phyloP scores from a whole-genome alignment of 2,113 vertebrate species.

The Paralichthys olivaceus region DNA sequence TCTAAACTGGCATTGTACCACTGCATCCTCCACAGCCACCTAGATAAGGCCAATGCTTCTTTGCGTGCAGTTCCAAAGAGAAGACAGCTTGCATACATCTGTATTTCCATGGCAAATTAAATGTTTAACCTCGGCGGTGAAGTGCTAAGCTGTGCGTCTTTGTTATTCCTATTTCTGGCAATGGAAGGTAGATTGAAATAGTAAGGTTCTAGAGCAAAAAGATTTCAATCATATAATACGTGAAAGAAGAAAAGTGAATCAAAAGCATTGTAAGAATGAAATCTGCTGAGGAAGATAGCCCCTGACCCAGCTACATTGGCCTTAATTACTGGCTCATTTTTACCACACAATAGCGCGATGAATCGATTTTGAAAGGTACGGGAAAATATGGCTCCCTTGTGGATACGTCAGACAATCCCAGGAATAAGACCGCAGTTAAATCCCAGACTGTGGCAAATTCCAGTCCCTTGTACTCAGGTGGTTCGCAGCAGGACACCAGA shows the following conservation, averaged over 20 bases:
- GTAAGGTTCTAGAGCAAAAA: constrained; percentile 12
- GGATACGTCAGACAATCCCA: constrained; percentile 46
- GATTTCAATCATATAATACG: not conserved
- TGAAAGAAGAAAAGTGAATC: constrained; percentile 9
- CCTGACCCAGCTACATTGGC: constrained; percentile 30
- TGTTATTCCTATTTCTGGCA: constrained; percentile 2
- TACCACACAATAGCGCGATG: constrained; percentile 36
- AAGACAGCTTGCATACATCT: not conserved
- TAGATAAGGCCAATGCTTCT: constrained; percentile 25
- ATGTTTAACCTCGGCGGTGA: not conserved
- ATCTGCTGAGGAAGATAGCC: constrained; percentile 37
- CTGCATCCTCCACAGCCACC: not conserved
- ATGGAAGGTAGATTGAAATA: constrained; percentile 22
- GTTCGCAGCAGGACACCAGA: constrained; percentile 18
- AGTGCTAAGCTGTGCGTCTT: not conserved
- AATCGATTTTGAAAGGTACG: constrained; percentile 59
- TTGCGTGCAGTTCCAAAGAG: constrained; percentile 6
- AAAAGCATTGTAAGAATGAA: constrained; percentile 26
- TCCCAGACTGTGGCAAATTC: constrained; percentile 55
- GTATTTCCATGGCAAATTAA: not conserved
- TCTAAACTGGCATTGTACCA: constrained; percentile 26
- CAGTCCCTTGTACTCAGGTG: constrained; percentile 45
- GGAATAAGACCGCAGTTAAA: constrained; percentile 33
- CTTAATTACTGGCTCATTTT: constrained; percentile 45
- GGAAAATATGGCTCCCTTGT: constrained; percentile 55